Conservation (phyloP, 2,888 invertebrate genomes). For the Galerucella calmariensis region DNA sequence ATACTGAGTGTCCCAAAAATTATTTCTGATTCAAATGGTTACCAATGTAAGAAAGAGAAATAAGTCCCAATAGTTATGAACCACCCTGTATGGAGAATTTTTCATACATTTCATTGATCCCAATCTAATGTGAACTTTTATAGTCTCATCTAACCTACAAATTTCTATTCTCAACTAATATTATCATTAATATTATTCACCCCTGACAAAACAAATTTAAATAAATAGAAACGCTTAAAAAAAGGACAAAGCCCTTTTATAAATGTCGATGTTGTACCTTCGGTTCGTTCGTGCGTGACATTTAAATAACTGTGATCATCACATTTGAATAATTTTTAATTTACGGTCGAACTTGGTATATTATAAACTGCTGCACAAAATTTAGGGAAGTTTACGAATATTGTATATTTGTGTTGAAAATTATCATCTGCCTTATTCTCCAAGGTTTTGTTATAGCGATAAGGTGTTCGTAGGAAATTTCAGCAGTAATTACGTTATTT, state of each 20-base stretch:
- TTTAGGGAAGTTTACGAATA: no score
- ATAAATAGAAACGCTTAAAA: slow-evolving; percentile 55
- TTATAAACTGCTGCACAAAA: no score
- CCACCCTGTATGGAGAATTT: no score
- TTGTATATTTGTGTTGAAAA: no score
- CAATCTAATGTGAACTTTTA: neutral
- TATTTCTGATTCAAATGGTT: no score
- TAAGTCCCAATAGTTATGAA: no score
- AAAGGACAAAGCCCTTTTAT: slow-evolving; percentile 45
- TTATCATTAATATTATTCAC: slow-evolving; percentile 54
- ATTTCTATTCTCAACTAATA: slow-evolving; percentile 28
- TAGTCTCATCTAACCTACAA: neutral
- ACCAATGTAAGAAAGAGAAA: no score
- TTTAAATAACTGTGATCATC: slow-evolving; percentile 54
- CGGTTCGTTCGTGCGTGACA: slow-evolving; percentile 51
- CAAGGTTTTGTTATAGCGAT: no score
- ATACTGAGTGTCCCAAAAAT: no score
- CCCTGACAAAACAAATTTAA: slow-evolving; percentile 57
- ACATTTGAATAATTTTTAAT: slow-evolving; percentile 59
- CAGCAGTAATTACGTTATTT: no score
- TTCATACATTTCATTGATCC: neutral
- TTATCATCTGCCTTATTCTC: no score
- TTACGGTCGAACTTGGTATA: slow-evolving; percentile 37
- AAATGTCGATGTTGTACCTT: slow-evolving; percentile 27
- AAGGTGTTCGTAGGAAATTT: no score